Evolutionary conservation across 30 jellyfish, hydroid and myxozoan genomes (phyloP), one percentile per base, ranked within the genome.

Genomic region (Phacellophora camtschatica): DNA sequence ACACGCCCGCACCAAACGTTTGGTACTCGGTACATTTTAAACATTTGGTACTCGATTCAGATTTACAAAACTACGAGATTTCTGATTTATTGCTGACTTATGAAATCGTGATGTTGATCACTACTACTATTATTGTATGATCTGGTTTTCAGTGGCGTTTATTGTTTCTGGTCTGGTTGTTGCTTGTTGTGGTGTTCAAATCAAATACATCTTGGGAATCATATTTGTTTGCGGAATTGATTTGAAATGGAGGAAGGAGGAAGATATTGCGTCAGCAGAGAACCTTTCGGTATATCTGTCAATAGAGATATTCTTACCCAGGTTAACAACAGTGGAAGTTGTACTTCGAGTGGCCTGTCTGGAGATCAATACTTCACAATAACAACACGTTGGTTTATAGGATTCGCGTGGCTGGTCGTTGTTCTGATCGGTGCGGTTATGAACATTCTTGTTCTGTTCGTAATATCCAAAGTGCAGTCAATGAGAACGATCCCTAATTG

Each of bases 401-500:
- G 87, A 9, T 11, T 72, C 5, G 51, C 88, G 2, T 84, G 86
- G 85, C 70, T 84, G n/a, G 18, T 36, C 6, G 36, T 72, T 3
- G 81, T 63, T 35, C 30, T 61, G 11, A 35, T 61, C 61, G 95
- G 95, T 13, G 66, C 95, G 23, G 37, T 49, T 30, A 56, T 71
- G 9, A 84, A 84, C 31, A 37, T 63, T 5, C 36, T 56, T 0
- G 95, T 84, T 39, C 81, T 84, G 35, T 63, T 59, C 25, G 85
- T 71, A n/a, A 84, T 84, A 19, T 61, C 62, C 10, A 27, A 6
- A 22, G 39, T 63, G 1, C 59, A 65, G 36, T 12, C 69, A 30
- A 84, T 84, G 95, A 32, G 88, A 18, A 72, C 88, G 25, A 72
- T 59, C 5, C 78, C 88, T 10, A 84, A 84, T 58, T 72, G 85